Evolutionary conservation across 2,888 invertebrate species (phyloP), one percentile per base, ranked within the genome.

Genomic region (Argynnis bischoffii): DNA sequence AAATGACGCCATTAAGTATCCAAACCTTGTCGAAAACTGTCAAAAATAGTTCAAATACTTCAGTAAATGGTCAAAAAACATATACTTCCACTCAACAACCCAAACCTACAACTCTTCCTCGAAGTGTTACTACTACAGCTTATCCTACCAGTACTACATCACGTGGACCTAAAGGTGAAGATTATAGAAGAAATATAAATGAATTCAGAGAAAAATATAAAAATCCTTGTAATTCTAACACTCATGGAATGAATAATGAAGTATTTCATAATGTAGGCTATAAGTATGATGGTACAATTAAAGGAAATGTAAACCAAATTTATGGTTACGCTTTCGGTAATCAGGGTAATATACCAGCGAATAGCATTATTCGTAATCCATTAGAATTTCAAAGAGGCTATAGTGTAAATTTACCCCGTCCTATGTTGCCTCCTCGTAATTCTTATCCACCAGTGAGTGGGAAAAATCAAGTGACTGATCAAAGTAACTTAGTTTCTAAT

Each of bases 181-280:
- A 95, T 77, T 91, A 94, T 71, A 92, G 94, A 81, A 90, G 93
- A 74, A 94, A 94, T 77, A 94, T 94, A 61, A 94, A 87, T 73
- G 95, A 95, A 78, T 94, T 95, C 78, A 93, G 94, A 73, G 94
- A 94, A 82, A 94, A 94, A 81, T 95, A 94, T 76, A 94, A 94
- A 80, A 93, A 94, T 77, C 92, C 93, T 41, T 92, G 92, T 73
- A 93, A 92, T 71, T 78, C 88, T 63, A 69, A 85, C 73, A 75
- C 80, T 66, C 88, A 87, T 59, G 83, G 83, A 72, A 80, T 86
- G 74, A 90, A 82, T 74, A 90, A 90, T 87, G 91, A 92, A 81
- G 89, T 89, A 72, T 91, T 92, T 79, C 88, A 90, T 81, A 89
- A 81, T 74, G 80, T 86, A 88, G 90, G 87, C 69, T 89, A 88